Evolutionary conservation across 2,797 vertebrate species (phyloP).

Genomic region (Otolemur crassicaudatus): DNA sequence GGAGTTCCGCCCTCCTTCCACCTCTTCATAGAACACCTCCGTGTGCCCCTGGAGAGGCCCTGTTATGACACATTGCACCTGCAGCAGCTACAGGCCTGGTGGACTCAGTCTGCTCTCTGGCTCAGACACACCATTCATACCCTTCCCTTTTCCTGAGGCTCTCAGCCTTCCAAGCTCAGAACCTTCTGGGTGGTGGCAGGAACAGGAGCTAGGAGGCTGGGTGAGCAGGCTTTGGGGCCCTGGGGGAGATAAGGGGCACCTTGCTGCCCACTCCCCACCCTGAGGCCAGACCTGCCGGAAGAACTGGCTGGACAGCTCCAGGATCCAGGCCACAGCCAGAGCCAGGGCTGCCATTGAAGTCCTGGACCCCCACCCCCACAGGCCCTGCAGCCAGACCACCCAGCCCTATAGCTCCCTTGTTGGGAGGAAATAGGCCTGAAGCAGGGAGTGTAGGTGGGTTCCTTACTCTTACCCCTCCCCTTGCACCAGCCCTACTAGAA

Average conservation of each 20-base stretch:
- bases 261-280: conserved; percentile 73
- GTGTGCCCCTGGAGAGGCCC: background rate
- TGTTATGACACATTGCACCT: background rate
- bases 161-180: conserved; percentile 1
- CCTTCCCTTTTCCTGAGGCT: background rate
- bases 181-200: background rate
- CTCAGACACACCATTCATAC: background rate
- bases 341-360: background rate
- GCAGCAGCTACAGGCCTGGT: background rate
- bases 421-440: background rate
- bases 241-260: conserved; percentile 48
- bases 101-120: background rate
- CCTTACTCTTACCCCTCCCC: background rate
- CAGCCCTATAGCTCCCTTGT: background rate
- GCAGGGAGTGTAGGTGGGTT: background rate
- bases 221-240: conserved; percentile 43
- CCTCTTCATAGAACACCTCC: background rate
- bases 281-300: conserved; percentile 60
- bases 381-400: background rate
- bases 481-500: background rate
- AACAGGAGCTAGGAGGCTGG: conserved; percentile 10
- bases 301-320: conserved; percentile 78
- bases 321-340: conserved; percentile 5
- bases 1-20: no score
- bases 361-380: background rate